Conservation (phyloP, 2,797 vertebrate genomes). For the Onychomys leucogaster region DNA sequence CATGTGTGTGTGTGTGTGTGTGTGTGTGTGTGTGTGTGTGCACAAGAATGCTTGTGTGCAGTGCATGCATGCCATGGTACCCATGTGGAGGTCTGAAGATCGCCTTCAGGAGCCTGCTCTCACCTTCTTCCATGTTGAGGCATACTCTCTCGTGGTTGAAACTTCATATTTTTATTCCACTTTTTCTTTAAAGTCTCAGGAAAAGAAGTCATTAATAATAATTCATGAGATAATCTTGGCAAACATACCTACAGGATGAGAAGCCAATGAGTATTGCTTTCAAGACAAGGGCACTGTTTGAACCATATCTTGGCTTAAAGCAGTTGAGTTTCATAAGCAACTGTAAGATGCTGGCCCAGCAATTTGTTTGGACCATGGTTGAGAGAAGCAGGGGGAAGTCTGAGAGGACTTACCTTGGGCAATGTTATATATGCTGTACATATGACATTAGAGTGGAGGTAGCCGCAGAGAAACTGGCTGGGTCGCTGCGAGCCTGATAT, state of each 20-base stretch:
- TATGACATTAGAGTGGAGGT: neutral
- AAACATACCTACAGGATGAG: neutral
- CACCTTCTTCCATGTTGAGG: neutral
- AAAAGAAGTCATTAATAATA: slow-evolving; percentile 38
- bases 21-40: too few species aligned
- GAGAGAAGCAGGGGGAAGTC: neutral
- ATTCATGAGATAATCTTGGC: slow-evolving; percentile 18
- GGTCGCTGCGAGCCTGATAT: too few species aligned
- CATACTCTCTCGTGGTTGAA: neutral
- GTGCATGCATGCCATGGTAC: too few species aligned
- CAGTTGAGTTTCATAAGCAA: neutral
- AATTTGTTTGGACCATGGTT: neutral
- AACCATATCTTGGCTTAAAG: neutral
- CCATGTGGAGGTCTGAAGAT: neutral
- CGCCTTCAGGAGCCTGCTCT: neutral
- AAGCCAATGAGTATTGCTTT: neutral
- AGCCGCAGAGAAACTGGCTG: neutral
- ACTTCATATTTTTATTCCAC: neutral
- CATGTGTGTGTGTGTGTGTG: neutral
- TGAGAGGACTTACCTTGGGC: neutral
- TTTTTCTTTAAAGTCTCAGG: neutral
- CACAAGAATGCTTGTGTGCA: neutral
- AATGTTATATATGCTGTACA: neutral
- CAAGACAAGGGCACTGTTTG: neutral
- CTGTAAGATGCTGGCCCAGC: neutral